Percentiles rank a stretch among this genome's conserved stretches.
phyloP scores from a whole-genome alignment of 2,888 invertebrate species.

The Drosophila algonquin region DNA sequence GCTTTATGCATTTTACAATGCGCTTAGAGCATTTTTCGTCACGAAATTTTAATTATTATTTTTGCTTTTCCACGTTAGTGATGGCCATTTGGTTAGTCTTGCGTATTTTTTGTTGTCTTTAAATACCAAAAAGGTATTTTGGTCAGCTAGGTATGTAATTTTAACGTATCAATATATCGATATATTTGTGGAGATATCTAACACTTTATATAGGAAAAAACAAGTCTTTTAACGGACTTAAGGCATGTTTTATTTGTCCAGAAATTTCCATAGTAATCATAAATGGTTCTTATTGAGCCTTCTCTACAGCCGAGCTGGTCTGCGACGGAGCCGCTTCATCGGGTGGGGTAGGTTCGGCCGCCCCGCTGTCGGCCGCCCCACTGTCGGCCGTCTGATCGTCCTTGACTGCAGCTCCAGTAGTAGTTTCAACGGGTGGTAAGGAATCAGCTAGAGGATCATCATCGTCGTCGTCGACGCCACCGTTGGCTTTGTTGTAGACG shows the following conservation, averaged over 20 bases:
- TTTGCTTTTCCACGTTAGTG: not conserved
- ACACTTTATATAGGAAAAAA: too few species aligned
- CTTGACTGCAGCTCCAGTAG: conserved; percentile 37
- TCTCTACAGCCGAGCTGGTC: conserved; percentile 42
- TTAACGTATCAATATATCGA: too few species aligned
- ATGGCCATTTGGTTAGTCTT: too few species aligned
- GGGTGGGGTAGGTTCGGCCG: conserved; percentile 13
- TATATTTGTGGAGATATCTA: too few species aligned
- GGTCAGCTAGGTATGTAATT: conserved; percentile 4
- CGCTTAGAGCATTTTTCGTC: conserved; percentile 66
- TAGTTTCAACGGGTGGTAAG: conserved; percentile 60
- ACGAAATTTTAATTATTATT: conserved; percentile 56
- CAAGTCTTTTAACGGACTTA: not conserved
- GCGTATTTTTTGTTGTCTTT: too few species aligned
- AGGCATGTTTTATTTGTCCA: not conserved
- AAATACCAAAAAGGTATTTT: too few species aligned
- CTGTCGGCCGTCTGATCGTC: conserved; percentile 56
- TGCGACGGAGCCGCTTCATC: conserved; percentile 13
- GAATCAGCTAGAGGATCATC: conserved; percentile 79
- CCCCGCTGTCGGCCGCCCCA: conserved; percentile 50
- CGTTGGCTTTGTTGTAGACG: conserved; percentile 90
- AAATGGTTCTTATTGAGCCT: conserved; percentile 32
- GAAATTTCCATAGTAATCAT: not conserved
- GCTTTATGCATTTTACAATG: conserved; percentile 67
- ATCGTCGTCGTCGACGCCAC: conserved; percentile 86